phyloP scores from a whole-genome alignment of 2,797 vertebrate species.

The Gambelia wislizenii region DNA sequence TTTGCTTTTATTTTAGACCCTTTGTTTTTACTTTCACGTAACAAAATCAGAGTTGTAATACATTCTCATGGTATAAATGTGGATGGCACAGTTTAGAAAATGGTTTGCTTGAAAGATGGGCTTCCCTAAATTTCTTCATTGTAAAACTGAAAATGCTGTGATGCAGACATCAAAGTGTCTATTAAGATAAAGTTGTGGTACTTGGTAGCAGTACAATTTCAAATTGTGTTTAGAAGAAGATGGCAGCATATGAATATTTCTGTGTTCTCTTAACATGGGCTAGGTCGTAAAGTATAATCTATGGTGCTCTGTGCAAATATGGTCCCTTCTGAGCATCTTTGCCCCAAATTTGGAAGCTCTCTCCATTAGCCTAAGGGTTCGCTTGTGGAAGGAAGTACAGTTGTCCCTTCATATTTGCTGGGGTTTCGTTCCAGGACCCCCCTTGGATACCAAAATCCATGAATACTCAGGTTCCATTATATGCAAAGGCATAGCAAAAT shows the following conservation, averaged over 20 bases:
- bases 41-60: neutral
- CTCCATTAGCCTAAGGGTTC: neutral
- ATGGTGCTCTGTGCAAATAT: neutral
- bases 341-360: neutral
- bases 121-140: neutral
- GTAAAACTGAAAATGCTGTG: neutral
- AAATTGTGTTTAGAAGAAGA: neutral
- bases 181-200: neutral
- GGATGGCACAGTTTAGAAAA: neutral
- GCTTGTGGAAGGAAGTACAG: neutral
- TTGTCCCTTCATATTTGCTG: no score
- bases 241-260: neutral
- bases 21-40: neutral
- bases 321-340: neutral
- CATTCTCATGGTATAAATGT: neutral
- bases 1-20: neutral
- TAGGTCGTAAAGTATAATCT: neutral
- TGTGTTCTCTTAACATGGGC: neutral
- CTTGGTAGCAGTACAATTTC: neutral
- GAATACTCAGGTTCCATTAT: no score
- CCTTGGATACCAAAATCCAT: no score
- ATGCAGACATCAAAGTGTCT: neutral
- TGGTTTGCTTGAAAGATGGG: neutral
- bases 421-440: no score
- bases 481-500: no score